phyloP scores from a whole-genome alignment of 1,140 invertebrate genomes.

The Uloborus diversus region DNA sequence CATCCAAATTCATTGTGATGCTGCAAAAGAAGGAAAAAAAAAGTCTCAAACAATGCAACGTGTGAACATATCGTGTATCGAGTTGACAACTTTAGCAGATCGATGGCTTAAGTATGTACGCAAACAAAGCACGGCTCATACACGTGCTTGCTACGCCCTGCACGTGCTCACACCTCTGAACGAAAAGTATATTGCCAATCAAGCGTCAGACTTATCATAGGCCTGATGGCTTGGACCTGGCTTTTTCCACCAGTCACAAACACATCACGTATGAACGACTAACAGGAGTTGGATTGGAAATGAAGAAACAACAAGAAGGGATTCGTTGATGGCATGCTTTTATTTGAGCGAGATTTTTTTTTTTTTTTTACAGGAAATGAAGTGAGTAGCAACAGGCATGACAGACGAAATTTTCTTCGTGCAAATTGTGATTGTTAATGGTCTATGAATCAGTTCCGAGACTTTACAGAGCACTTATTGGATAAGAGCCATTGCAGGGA shows the following conservation, averaged over 20 bases:
- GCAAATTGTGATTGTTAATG: no score
- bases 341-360: not conserved
- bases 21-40: no score
- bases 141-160: constrained; percentile 24
- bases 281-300: constrained; percentile 8
- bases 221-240: not conserved
- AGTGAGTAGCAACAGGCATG: no score
- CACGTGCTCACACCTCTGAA: constrained; percentile 3
- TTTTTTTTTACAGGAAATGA: no score
- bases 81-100: no score
- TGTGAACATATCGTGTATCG: no score
- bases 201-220: not conserved
- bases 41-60: no score
- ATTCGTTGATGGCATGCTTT: not conserved
- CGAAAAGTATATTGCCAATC: constrained; percentile 28
- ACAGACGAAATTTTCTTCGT: no score
- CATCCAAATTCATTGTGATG: no score
- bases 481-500: no score
- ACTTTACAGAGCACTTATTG: no score
- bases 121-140: not conserved
- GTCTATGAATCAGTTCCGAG: no score
- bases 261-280: constrained; percentile 16
- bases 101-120: not conserved
- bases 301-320: not conserved
- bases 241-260: constrained; percentile 23